phyloP scores from a whole-genome alignment of 2,113 vertebrate genomes.

The Cyprinus carpio region DNA sequence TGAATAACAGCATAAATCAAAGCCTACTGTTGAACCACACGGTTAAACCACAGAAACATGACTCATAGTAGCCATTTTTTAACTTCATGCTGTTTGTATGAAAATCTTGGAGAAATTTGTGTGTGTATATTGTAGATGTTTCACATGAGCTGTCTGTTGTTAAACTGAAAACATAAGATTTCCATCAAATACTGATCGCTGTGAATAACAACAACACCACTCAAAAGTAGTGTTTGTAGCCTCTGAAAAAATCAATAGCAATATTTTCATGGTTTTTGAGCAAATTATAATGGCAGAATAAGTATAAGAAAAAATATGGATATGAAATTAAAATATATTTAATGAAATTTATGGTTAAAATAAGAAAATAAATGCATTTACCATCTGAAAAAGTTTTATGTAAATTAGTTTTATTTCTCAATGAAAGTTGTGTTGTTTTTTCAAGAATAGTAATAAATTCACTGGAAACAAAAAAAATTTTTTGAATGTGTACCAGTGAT shows the following conservation, averaged over 20 bases:
- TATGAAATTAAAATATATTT: too few species aligned
- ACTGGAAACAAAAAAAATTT: not conserved
- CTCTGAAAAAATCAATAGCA: not conserved
- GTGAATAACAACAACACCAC: not conserved
- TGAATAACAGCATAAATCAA: constrained; percentile 18
- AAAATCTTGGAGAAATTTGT: not conserved
- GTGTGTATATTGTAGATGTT: not conserved
- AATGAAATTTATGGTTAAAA: too few species aligned
- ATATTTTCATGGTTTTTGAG: not conserved
- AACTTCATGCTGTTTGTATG: constrained; percentile 1
- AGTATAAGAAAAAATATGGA: too few species aligned
- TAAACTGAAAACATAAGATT: constrained; percentile 3
- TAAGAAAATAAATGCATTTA: not conserved
- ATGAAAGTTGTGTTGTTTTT: not conserved
- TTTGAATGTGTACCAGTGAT: not conserved
- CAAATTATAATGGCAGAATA: too few species aligned
- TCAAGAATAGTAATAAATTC: not conserved
- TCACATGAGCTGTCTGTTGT: not conserved
- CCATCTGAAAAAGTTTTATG: not conserved
- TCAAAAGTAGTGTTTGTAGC: not conserved
- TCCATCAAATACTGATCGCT: not conserved
- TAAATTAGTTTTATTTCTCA: not conserved
- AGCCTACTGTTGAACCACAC: not conserved
- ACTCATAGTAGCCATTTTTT: not conserved
- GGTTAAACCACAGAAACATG: constrained; percentile 11